These are phyloP conservation scores for Phocoena phocoena DNA, from an alignment of 2,113 vertebrate genomes.

Conservation along the genomic window DNA sequence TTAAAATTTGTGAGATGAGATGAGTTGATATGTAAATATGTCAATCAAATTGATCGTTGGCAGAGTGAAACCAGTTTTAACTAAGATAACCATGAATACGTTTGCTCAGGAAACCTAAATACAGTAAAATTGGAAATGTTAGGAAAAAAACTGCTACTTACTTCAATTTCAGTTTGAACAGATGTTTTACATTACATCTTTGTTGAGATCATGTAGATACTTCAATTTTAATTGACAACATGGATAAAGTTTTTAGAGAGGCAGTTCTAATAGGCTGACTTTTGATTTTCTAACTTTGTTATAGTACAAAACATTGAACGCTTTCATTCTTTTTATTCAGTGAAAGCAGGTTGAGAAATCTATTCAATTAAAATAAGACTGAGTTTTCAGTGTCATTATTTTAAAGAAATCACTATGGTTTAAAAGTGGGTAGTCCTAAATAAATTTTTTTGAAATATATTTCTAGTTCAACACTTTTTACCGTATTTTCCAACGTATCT, in stretches of 20 bases:
- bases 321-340: neutral
- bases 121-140: slow-evolving; percentile 69
- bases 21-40: slow-evolving; percentile 73
- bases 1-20: slow-evolving; percentile 74
- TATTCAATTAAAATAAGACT: slow-evolving; percentile 49
- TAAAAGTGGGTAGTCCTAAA: neutral
- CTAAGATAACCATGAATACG: slow-evolving; percentile 60
- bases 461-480: slow-evolving; percentile 1
- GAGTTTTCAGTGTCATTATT: neutral
- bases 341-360: slow-evolving; percentile 34
- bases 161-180: slow-evolving; percentile 67
- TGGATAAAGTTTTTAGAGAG: slow-evolving; percentile 17
- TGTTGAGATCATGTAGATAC: slow-evolving; percentile 41
- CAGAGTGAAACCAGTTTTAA: slow-evolving; percentile 70
- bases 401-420: slow-evolving; percentile 19
- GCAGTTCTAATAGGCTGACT: slow-evolving; percentile 15
- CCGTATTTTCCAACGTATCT: slow-evolving; percentile 31
- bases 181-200: slow-evolving; percentile 72
- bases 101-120: slow-evolving; percentile 68
- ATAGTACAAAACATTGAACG: neutral
- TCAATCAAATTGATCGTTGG: slow-evolving; percentile 74
- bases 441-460: slow-evolving; percentile 16
- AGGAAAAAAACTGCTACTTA: slow-evolving; percentile 18
- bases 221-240: slow-evolving; percentile 53
- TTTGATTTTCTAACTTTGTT: slow-evolving; percentile 40